These are phyloP conservation scores for Napeogenes sylphis DNA, from an alignment of 2,888 invertebrate genomes.

Conservation along the genomic window DNA sequence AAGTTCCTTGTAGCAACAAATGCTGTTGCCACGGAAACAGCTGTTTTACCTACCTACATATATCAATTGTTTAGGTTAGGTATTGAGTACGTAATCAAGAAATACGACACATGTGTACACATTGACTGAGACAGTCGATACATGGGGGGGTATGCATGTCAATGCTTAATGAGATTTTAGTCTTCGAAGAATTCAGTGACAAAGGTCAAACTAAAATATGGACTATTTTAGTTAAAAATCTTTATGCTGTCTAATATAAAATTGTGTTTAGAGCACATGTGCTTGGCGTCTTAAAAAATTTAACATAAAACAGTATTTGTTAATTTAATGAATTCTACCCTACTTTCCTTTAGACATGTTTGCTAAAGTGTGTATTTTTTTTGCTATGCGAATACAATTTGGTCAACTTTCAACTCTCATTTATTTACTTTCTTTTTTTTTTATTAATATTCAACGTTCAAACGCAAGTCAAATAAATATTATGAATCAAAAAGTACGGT, in stretches of 20 bases:
- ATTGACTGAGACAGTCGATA: conserved; percentile 1
- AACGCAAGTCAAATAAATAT: no score
- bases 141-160: not conserved
- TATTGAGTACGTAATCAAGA: conserved; percentile 1
- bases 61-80: not conserved
- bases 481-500: no score
- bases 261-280: not conserved
- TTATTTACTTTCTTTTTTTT: conserved; percentile 15
- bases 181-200: not conserved
- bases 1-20: no score
- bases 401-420: conserved; percentile 22
- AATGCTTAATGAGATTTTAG: not conserved
- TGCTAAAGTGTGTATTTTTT: no score
- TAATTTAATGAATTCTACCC: no score
- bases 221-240: not conserved
- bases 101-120: conserved; percentile 3
- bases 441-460: no score
- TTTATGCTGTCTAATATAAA: not conserved
- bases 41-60: not conserved
- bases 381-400: conserved; percentile 25
- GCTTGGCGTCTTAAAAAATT: not conserved
- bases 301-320: not conserved
- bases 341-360: no score
- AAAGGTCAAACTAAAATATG: not conserved
- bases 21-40: conserved; percentile 1